These are phyloP conservation scores for Orchestia grillus DNA, from an alignment of 1,140 invertebrate genomes.

Conservation along the genomic window DNA sequence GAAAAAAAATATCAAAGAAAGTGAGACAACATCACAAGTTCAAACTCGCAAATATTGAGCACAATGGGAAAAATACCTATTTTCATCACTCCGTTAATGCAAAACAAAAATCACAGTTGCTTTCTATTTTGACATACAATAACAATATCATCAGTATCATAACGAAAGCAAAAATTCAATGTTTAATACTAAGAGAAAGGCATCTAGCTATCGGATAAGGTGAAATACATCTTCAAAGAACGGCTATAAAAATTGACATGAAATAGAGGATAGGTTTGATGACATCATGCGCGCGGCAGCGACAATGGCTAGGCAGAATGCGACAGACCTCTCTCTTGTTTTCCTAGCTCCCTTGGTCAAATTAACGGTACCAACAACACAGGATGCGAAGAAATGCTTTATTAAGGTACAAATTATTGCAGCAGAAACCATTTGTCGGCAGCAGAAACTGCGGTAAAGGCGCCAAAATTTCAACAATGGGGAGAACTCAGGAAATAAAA, in stretches of 20 bases:
- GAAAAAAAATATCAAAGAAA: too few relatives aligned
- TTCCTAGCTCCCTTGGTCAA: background rate
- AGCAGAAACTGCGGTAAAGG: background rate
- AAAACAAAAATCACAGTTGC: conserved; percentile 1
- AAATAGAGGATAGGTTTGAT: background rate
- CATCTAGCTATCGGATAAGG: background rate
- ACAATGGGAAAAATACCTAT: background rate
- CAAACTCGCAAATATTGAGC: background rate
- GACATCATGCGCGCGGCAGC: conserved; percentile 1
- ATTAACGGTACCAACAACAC: conserved; percentile 27
- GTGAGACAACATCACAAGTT: background rate
- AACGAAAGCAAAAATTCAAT: background rate
- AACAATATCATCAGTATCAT: background rate
- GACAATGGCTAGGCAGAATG: conserved; percentile 18
- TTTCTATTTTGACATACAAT: background rate
- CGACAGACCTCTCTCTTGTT: conserved; percentile 48
- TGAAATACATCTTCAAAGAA: conserved; percentile 21
- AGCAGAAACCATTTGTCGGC: conserved; percentile 27
- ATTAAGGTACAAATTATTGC: background rate
- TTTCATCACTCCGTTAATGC: background rate
- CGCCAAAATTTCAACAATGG: background rate
- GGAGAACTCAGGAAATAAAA: background rate
- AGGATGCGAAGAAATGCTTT: background rate
- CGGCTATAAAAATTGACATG: conserved; percentile 21
- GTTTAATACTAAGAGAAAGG: conserved; percentile 7